Evolutionary conservation across 1,140 invertebrate genomes (phyloP).

Genomic region (Drosophila suzukii): DNA sequence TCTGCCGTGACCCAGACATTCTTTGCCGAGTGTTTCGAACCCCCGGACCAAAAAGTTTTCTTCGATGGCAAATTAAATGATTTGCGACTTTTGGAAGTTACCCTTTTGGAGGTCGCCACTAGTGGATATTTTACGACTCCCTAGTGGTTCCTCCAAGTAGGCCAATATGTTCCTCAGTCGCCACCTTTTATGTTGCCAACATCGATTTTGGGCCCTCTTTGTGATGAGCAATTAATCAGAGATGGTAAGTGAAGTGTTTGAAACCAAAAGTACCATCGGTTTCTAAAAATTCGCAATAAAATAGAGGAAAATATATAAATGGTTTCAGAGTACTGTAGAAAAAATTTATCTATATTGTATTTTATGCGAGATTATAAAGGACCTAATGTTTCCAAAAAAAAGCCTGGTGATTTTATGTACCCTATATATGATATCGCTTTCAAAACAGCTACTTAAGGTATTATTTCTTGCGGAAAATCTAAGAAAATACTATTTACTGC

Average conservation of each 20-base stretch:
- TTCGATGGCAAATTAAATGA: conserved; percentile 61
- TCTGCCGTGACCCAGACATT: conserved; percentile 34
- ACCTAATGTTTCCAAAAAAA: too few relatives aligned
- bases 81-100: conserved; percentile 54
- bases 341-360: too few relatives aligned
- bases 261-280: too few relatives aligned
- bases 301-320: too few relatives aligned
- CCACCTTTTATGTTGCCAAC: neutral
- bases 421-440: too few relatives aligned
- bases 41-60: conserved; percentile 3
- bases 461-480: too few relatives aligned
- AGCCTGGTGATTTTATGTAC: too few relatives aligned
- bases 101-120: conserved; percentile 22
- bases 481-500: too few relatives aligned
- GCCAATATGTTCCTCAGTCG: conserved; percentile 16
- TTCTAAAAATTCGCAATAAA: too few relatives aligned
- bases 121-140: conserved; percentile 54
- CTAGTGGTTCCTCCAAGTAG: conserved; percentile 30
- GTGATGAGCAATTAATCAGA: neutral
- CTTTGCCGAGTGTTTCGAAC: neutral
- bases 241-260: neutral
- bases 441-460: too few relatives aligned
- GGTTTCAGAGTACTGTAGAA: too few relatives aligned
- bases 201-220: neutral
- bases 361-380: too few relatives aligned